phyloP scores from a whole-genome alignment of 2,113 vertebrate species.

The Brachypodius melanocephalos region DNA sequence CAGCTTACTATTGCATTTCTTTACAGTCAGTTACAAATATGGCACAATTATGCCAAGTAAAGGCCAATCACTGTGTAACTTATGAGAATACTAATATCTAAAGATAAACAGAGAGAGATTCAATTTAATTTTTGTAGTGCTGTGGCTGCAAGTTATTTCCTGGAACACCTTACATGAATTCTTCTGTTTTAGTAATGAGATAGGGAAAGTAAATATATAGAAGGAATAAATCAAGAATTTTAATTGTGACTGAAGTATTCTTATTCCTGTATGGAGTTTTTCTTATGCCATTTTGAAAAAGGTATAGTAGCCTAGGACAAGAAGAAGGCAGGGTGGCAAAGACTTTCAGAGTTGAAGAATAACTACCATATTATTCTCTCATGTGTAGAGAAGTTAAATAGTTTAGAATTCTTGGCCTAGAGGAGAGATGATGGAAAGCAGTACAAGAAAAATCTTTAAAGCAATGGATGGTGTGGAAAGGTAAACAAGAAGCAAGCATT shows the following conservation, averaged over 20 bases:
- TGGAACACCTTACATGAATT: not conserved
- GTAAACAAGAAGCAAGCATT: not conserved
- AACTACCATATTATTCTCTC: not conserved
- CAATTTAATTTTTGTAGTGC: not conserved
- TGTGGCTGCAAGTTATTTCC: not conserved
- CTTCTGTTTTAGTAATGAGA: not conserved
- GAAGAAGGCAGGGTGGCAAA: not conserved
- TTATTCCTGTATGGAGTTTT: not conserved
- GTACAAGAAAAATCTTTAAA: not conserved
- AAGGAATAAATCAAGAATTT: not conserved
- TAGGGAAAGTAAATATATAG: not conserved
- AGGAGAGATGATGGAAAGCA: not conserved
- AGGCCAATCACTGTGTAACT: not conserved
- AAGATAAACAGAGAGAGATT: not conserved
- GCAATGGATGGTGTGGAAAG: not conserved
- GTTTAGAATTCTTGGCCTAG: not conserved
- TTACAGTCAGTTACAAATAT: not conserved
- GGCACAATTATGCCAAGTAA: not conserved
- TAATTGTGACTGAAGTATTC: not conserved
- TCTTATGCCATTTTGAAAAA: not conserved
- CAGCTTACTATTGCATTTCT: not conserved
- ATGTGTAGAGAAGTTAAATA: not conserved
- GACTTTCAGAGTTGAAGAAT: not conserved
- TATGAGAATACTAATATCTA: not conserved
- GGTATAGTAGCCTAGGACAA: not conserved